Evolutionary conservation across 2,888 invertebrate genomes (phyloP), one percentile per base, ranked within the genome.

Genomic region (Azorinus chamasolen): DNA sequence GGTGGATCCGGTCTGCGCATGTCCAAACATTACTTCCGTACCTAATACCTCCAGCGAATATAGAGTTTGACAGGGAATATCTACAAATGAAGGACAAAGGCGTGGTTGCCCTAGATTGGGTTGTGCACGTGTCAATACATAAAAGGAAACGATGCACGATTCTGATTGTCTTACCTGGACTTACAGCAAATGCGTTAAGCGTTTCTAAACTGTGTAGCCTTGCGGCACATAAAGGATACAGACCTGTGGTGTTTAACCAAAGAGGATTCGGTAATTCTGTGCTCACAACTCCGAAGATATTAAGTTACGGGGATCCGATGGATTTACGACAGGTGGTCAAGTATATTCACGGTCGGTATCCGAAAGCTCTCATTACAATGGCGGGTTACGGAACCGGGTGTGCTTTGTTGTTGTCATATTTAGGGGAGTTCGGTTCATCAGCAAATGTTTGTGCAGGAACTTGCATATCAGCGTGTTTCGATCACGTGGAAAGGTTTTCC

Each of bases 341-440:
- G 66, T 90, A 88, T 70, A 81, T 91, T 3, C 72, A 83, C 10
- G 75, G 83, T 8, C 64, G 76, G 32, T 89, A 82, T 46, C 88
- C 88, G 0, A 73, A 80, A 20, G 85, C 89, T 1, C 62, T 78
- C 1, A 70, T 91, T 20, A 84, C 86, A n/a, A 87, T 88, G 41
- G 75, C 89, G 1, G 90, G 89, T 2, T 79, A 84, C 24, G 88
- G 91, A 1, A 83, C 89, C 0, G 91, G 91, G 6, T 86, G 87
- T 27, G 88, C 87, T 12, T 58, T 89, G 14, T 74, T 91, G 12
- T 45, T 90, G 48, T 90, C 91, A 5, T 91, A 91, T 66, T 77
- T 91, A n/a, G 91, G 91, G 1, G 89, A 91, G 66, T 91, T 83
- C 59, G 90, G 90, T 0, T 90, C 90, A 3, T 89, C 89, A 6